Evolutionary conservation across 2,888 invertebrate species (phyloP).

Genomic region (Cantharis rufa): DNA sequence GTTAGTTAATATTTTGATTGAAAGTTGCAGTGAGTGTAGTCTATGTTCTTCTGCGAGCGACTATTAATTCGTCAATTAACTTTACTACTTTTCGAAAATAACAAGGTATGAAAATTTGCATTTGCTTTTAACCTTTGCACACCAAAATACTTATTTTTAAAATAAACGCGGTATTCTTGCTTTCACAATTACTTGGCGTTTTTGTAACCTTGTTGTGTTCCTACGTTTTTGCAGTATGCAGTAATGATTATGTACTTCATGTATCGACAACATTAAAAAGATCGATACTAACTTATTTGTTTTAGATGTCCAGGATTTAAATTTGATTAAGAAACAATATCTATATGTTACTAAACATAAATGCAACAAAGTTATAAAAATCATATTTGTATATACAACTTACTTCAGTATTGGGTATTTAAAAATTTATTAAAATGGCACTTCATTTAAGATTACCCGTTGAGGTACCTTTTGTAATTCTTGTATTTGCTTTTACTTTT

Average conservation of each 20-base stretch:
- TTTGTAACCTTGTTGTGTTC: not conserved
- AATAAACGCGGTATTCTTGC: not conserved
- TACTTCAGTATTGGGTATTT: not conserved
- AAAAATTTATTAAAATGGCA: not conserved
- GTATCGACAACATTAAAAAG: not conserved
- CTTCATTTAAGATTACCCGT: slow-evolving; percentile 12
- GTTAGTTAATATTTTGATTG: not conserved
- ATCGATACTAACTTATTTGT: not conserved
- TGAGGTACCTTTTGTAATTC: slow-evolving; percentile 22
- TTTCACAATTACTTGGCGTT: not conserved
- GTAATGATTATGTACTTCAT: not conserved
- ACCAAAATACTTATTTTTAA: not conserved
- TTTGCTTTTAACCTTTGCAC: not conserved
- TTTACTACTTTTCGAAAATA: not conserved
- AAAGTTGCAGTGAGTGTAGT: not conserved
- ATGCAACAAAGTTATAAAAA: not conserved
- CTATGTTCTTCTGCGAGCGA: not conserved
- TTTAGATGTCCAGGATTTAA: not conserved
- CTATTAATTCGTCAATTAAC: not conserved
- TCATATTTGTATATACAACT: not conserved
- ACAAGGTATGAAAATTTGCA: not conserved
- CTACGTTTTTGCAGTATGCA: not conserved
- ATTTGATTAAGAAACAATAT: not conserved
- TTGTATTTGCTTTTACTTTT: slow-evolving; percentile 21
- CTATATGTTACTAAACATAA: not conserved